A percentile compares a stretch with the other conserved stretches of the same genome.
Conservation (phyloP, 2,797 vertebrate species). For the Schizopygopsis malacanthus region DNA sequence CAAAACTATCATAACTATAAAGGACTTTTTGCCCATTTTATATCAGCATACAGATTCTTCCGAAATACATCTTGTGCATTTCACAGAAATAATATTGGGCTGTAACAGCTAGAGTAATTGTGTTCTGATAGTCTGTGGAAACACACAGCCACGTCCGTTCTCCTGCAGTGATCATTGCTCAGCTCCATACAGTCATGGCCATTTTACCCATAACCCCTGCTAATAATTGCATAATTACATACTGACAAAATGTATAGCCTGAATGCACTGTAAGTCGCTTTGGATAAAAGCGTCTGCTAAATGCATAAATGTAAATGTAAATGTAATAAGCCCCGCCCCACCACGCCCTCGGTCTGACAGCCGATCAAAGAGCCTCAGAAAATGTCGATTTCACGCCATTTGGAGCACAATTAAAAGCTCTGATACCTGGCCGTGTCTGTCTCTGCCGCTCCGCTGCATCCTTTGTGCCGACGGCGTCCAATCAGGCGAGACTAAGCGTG, state of each 20-base stretch:
- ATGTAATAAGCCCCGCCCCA: not conserved
- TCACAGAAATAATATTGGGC: not conserved
- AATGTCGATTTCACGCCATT: constrained; percentile 82
- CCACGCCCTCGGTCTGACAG: constrained; percentile 22
- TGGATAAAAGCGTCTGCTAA: no score
- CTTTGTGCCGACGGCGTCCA: constrained; percentile 17
- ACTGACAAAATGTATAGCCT: no score
- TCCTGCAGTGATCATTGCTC: not conserved
- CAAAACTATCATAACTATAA: not conserved
- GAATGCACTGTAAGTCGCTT: no score
- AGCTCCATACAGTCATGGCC: constrained; percentile 1
- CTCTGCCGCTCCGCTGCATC: constrained; percentile 3
- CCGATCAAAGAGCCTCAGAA: constrained; percentile 54
- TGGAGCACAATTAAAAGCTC: constrained; percentile 80
- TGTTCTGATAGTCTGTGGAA: not conserved
- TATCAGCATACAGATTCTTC: not conserved
- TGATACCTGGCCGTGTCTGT: constrained; percentile 71
- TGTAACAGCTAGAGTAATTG: not conserved
- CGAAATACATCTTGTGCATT: not conserved
- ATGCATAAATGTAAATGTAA: no score
- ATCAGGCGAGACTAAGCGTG: constrained; percentile 41
- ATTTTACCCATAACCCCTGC: constrained; percentile 33
- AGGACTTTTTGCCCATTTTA: not conserved
- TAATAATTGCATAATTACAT: not conserved
- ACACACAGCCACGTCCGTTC: not conserved